These are phyloP conservation scores for Semnopithecus entellus DNA, from an alignment of 2,113 vertebrate species.

Conservation along the genomic window DNA sequence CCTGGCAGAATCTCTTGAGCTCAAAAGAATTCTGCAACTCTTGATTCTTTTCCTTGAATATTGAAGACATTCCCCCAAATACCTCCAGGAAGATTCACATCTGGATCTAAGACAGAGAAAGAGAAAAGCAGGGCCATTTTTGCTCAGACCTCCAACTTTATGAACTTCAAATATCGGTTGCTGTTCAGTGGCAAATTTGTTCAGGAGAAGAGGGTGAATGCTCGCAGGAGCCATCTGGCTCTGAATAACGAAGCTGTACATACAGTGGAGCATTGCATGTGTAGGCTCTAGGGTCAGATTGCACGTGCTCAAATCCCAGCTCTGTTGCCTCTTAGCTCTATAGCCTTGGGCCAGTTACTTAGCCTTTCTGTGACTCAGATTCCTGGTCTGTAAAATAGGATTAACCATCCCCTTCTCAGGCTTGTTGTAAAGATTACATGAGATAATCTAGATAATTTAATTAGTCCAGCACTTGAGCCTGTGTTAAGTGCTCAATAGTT, in stretches of 20 bases:
- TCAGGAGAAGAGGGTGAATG: neutral
- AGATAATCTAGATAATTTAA: neutral
- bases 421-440: neutral
- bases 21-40: neutral
- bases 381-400: neutral
- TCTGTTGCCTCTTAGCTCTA: conserved; percentile 1
- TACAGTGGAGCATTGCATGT: neutral
- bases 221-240: neutral
- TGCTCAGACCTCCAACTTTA: neutral
- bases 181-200: neutral
- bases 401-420: neutral
- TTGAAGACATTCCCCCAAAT: neutral
- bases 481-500: neutral
- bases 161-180: neutral
- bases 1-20: neutral
- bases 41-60: conserved; percentile 28
- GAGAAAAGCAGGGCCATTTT: neutral
- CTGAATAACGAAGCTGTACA: neutral
- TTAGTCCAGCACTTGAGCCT: neutral
- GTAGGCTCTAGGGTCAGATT: neutral
- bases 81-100: neutral
- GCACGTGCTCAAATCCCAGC: neutral
- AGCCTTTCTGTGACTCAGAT: neutral
- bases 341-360: neutral
- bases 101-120: neutral